These are phyloP conservation scores for Menura novaehollandiae DNA, from an alignment of 2,113 vertebrate genomes.

Conservation along the genomic window DNA sequence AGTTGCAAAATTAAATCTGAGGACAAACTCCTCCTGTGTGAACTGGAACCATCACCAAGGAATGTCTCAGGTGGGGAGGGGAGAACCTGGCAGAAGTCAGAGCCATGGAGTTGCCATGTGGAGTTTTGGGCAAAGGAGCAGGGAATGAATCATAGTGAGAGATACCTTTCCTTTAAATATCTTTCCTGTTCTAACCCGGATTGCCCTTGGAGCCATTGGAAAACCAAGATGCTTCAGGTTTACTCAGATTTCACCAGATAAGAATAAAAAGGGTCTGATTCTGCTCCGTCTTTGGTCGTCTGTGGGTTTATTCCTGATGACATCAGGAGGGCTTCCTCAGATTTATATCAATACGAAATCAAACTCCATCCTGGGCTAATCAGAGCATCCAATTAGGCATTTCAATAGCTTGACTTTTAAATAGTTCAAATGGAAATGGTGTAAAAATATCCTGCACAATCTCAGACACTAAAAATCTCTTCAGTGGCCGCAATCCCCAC, in stretches of 20 bases:
- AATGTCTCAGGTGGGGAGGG: not conserved
- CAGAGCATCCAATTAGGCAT: not conserved
- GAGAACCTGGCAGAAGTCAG: not conserved
- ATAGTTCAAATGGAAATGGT: not conserved
- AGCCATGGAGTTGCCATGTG: not conserved
- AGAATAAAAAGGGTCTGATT: not conserved
- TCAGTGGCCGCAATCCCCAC: not conserved
- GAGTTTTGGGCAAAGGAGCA: not conserved
- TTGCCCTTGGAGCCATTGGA: not conserved
- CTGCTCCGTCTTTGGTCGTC: not conserved
- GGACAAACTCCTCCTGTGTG: not conserved
- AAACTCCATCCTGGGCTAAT: not conserved
- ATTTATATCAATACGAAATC: not conserved
- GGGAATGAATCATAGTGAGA: not conserved
- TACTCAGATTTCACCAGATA: not conserved
- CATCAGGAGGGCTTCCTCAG: not conserved
- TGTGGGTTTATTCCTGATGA: not conserved
- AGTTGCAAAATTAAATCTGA: not conserved
- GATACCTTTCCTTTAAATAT: not conserved
- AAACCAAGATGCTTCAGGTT: not conserved
- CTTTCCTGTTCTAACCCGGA: not conserved
- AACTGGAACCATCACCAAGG: not conserved
- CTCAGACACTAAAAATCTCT: not conserved
- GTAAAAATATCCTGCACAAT: not conserved
- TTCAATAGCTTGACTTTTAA: not conserved